Base-by-base conservation (phyloP, 1,140 invertebrate species). In the Sminthurides bifidus region DNA sequence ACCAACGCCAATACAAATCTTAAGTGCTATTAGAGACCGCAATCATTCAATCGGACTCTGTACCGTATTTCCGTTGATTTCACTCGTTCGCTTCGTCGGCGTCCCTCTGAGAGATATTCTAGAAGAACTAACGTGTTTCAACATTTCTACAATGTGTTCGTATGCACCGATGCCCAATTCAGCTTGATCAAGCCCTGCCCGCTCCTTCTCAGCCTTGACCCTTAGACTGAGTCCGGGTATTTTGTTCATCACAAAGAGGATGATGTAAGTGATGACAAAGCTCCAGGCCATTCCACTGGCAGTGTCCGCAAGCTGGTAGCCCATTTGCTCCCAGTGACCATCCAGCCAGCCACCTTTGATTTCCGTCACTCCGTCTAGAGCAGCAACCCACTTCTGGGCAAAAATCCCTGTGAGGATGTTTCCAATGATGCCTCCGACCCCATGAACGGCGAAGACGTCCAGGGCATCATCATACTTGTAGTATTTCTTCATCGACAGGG, bases 391-490 rank as follows among this genome's bases (percentile, higher is more conserved):
- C 27, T 54, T 55, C 37, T 57, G 38, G 21, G 56, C 56, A 61
- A 58, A 61, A 27, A 61, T 21, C 24, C 55, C 61, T 8, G 56
- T 63, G 1, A 65, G 45, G 2, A 65, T 19, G 12, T 54, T 65
- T 19, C 63, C 63, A 10, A 60, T 35, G 23, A 63, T 37, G 14
- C 63, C 63, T 26, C 63, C 56, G 27, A 65, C 53, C 15, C 59
- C 59, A 49, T 65, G 63, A 12, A 65, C 54, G 3, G 59, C 59
- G 14, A 58, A 52, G 3, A 65, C 63, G 44, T 65, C 63, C 40
- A 65, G 27, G 3, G 57, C 63, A 43, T 65, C 63, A 50, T 65
- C 63, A 37, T 49, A 58, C 3, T 50, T 52, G 15, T 61, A 27
- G 3, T 45, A 14, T 35, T 61, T 43, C 21, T 65, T 65, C 14